Evolutionary conservation across 1,140 invertebrate species (phyloP).

Genomic region (Elymnias hypermnestra): DNA sequence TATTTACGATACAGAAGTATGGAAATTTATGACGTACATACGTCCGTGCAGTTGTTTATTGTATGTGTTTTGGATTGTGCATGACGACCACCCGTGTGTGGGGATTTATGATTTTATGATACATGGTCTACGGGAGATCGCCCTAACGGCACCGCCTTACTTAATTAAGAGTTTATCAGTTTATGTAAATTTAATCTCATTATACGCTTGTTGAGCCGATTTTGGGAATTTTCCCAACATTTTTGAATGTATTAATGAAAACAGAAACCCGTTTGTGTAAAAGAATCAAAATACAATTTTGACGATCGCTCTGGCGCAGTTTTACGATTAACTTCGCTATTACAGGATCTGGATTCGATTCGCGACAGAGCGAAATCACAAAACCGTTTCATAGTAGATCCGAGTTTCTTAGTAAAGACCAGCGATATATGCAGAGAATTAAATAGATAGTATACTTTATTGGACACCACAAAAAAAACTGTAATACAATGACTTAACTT

Average conservation of each 20-base stretch:
- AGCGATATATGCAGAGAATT: too few relatives aligned
- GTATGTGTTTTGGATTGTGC: constrained; percentile 22
- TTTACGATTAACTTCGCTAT: background rate
- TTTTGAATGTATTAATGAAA: constrained; percentile 4
- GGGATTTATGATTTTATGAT: constrained; percentile 10
- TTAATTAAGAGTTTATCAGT: constrained; percentile 18
- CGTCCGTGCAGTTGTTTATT: constrained; percentile 31
- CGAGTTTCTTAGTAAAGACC: too few relatives aligned
- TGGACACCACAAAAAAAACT: too few relatives aligned
- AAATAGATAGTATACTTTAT: too few relatives aligned
- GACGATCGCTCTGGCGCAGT: too few relatives aligned
- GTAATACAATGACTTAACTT: too few relatives aligned
- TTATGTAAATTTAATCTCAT: constrained; percentile 11
- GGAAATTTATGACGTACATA: constrained; percentile 42
- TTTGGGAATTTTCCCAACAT: constrained; percentile 6
- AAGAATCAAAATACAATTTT: background rate
- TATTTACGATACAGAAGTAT: constrained; percentile 43
- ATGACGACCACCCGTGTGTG: constrained; percentile 39
- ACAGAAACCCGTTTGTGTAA: background rate
- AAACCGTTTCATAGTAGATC: too few relatives aligned
- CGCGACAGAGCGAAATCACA: too few relatives aligned
- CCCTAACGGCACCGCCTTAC: constrained; percentile 9
- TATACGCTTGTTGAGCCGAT: constrained; percentile 12
- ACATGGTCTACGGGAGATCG: background rate
- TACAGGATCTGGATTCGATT: too few relatives aligned